Evolutionary conservation across 2,888 invertebrate species (phyloP).

Genomic region (Drosophila tanythrix): DNA sequence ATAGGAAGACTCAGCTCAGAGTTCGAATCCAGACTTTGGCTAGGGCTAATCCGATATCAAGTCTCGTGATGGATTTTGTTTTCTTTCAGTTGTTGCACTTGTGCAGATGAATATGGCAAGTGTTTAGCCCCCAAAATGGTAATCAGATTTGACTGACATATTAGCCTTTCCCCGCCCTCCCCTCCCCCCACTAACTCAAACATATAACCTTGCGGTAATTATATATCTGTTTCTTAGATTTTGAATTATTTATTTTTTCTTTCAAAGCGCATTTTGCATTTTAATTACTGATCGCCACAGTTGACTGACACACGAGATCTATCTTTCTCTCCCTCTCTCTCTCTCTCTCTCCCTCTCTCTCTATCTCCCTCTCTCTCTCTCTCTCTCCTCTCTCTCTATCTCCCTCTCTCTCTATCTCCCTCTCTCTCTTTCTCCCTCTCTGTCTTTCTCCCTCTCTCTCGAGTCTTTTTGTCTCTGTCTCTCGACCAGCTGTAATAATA

Average conservation of each 20-base stretch:
- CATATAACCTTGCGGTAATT: background rate
- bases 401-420: background rate
- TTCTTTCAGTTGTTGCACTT: background rate
- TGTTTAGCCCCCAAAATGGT: background rate
- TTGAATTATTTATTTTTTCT: background rate
- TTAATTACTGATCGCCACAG: constrained; percentile 5
- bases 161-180: background rate
- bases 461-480: no score
- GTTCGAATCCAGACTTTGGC: background rate
- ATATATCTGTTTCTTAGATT: background rate
- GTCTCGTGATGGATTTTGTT: background rate
- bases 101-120: background rate
- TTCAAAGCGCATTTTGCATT: constrained; percentile 11
- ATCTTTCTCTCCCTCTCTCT: background rate
- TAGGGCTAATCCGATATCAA: background rate
- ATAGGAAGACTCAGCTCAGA: background rate
- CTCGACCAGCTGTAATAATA: background rate
- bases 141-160: background rate
- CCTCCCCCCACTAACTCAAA: background rate
- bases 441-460: background rate
- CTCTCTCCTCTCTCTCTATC: background rate
- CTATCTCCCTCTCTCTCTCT: background rate
- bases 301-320: background rate
- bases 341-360: no score
- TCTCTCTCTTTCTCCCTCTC: no score